These are phyloP conservation scores for Zoanthus gigantus DNA, from an alignment of 92 coral and sea anemone genomes.

Conservation along the genomic window DNA sequence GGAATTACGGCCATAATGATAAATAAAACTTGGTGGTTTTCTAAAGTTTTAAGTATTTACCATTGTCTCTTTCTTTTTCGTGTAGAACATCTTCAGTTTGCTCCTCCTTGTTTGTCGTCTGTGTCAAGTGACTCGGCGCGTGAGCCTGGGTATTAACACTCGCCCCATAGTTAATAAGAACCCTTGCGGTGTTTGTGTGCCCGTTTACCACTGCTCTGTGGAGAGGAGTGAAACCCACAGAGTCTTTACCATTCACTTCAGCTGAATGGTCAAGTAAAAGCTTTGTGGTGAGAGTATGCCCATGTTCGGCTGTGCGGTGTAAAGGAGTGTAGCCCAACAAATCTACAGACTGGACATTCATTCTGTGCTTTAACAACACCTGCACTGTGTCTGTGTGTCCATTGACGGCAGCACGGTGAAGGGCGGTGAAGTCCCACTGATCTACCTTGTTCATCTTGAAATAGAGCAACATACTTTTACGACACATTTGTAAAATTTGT, in stretches of 20 bases:
- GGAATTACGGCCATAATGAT: not conserved
- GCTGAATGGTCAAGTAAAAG: constrained; percentile 63
- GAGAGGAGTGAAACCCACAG: constrained; percentile 68
- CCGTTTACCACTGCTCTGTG: constrained; percentile 76
- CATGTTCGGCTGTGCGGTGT: constrained; percentile 79
- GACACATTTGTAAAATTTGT: not conserved
- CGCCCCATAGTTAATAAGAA: constrained; percentile 67
- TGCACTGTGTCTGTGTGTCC: constrained; percentile 68
- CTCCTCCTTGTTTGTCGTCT: not conserved
- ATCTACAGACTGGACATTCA: constrained; percentile 55
- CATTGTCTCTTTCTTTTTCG: not conserved
- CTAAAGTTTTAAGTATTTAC: not conserved
- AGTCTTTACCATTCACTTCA: constrained; percentile 69
- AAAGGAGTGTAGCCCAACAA: constrained; percentile 79
- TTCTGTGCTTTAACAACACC: constrained; percentile 51
- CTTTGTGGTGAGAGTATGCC: constrained; percentile 58
- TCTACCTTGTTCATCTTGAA: constrained; percentile 57
- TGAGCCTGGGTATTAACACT: constrained; percentile 57
- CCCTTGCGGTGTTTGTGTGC: constrained; percentile 56
- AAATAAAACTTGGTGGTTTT: not conserved
- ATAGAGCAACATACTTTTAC: not conserved
- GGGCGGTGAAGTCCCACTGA: constrained; percentile 83
- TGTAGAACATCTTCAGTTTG: not conserved
- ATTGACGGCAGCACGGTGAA: constrained; percentile 80
- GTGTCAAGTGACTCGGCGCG: constrained; percentile 21